These are phyloP conservation scores for Euzetes globulus DNA, from an alignment of 2,888 invertebrate species.

Conservation along the genomic window DNA sequence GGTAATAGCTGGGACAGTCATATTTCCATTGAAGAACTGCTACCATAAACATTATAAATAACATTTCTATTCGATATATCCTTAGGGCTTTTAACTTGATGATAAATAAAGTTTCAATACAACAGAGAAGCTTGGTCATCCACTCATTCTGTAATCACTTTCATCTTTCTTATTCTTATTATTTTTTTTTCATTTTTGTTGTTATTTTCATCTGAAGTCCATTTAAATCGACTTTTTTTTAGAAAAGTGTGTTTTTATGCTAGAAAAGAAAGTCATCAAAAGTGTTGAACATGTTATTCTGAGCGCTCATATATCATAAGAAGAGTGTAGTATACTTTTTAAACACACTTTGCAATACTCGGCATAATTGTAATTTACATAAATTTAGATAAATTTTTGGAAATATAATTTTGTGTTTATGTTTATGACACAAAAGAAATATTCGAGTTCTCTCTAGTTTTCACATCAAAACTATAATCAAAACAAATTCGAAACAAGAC, in stretches of 20 bases:
- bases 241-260: neutral
- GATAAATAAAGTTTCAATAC: too few relatives aligned
- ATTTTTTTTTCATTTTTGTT: neutral
- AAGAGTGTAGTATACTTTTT: neutral
- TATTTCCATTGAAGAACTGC: too few relatives aligned
- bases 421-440: neutral
- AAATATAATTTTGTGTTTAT: constrained; percentile 17
- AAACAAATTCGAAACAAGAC: too few relatives aligned
- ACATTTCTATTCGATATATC: too few relatives aligned
- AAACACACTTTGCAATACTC: too few relatives aligned
- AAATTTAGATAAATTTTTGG: constrained; percentile 21
- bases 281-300: neutral
- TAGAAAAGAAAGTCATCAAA: neutral
- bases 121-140: too few relatives aligned
- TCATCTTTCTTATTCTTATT: neutral
- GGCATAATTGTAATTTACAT: constrained; percentile 12
- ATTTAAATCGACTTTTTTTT: neutral
- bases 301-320: neutral
- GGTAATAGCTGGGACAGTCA: too few relatives aligned
- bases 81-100: too few relatives aligned
- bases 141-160: neutral
- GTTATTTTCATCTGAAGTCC: constrained; percentile 7
- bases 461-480: too few relatives aligned
- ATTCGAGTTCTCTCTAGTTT: too few relatives aligned
- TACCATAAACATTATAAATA: too few relatives aligned